Base-by-base conservation (phyloP, 2,797 vertebrate genomes). In the Tarsius wallacei region DNA sequence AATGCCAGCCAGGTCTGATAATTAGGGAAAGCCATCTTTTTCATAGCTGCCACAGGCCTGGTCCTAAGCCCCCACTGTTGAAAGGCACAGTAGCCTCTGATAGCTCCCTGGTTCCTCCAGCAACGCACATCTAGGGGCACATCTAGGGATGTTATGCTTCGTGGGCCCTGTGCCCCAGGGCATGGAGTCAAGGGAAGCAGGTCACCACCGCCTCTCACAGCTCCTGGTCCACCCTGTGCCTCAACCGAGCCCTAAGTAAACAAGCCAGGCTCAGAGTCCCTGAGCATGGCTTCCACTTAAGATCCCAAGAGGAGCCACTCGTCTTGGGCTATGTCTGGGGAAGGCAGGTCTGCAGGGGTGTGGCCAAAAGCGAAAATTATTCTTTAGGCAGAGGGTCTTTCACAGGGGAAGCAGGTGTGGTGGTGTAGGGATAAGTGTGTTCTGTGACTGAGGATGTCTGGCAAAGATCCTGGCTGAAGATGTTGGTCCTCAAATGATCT, bases 171-270 rank as follows among this genome's bases (percentile, higher is more conserved):
- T 59, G 31, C 16, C 66, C 66, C 1, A 1, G 71, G 66, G n/a
- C 63, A 85, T 78, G 33, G 83, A 83, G 80, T 74, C 81, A n/a
- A 31, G n/a, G 61, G 77, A 93, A 59, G 42, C 5, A 42, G 12
- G 90, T 89, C 78, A 70, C 61, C 10, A 26, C 26, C 1, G 31
- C 49, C 31, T 98, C 66, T 88, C n/a, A 9, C 53, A 78, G 66
- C 76, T 93, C 70, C 64, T 26, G 5, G 42, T 84, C 61, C 81
- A 97, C 36, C 17, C 26, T 74, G 36, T 0, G 7, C 77, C 76
- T 95, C 61, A 11, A 49, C 49, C 24, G 70, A 85, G 14, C n/a
- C 66, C 59, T 84, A 93, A 83, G 95, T 97, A 97, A 98, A 98
- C 95, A 98, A 95, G 83, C 33, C 24, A 74, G 74, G 64, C 49